Evolutionary conservation across 1,140 invertebrate genomes (phyloP).

Genomic region (Arion vulgaris): DNA sequence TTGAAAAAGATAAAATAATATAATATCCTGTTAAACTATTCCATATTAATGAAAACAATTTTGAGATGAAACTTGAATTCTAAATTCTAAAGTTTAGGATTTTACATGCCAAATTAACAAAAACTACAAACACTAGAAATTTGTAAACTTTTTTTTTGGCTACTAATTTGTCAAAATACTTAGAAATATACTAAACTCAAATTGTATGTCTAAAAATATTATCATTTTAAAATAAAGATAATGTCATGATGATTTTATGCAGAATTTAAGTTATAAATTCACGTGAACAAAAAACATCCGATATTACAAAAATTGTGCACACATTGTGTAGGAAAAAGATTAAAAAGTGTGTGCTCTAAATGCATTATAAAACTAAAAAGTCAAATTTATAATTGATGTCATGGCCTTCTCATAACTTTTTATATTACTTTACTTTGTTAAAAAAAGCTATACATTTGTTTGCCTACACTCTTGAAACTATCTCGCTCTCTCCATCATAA

Average conservation of each 20-base stretch:
- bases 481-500: conserved; percentile 11
- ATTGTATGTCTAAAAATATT: background rate
- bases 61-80: no score
- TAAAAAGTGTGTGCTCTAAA: background rate
- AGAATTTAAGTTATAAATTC: background rate
- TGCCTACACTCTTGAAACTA: background rate
- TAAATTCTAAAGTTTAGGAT: no score
- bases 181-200: no score
- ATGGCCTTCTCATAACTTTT: background rate
- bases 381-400: background rate
- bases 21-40: no score
- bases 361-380: conserved; percentile 1
- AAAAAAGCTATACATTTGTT: background rate
- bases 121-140: no score
- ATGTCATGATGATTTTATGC: background rate
- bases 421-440: background rate
- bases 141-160: no score
- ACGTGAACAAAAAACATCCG: background rate
- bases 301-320: background rate
- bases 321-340: background rate
- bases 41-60: no score
- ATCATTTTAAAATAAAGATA: background rate
- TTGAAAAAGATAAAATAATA: no score
- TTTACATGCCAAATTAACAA: no score
- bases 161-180: no score